Evolutionary conservation across 1,140 invertebrate genomes (phyloP).

Genomic region (Nasonia longicornis): DNA sequence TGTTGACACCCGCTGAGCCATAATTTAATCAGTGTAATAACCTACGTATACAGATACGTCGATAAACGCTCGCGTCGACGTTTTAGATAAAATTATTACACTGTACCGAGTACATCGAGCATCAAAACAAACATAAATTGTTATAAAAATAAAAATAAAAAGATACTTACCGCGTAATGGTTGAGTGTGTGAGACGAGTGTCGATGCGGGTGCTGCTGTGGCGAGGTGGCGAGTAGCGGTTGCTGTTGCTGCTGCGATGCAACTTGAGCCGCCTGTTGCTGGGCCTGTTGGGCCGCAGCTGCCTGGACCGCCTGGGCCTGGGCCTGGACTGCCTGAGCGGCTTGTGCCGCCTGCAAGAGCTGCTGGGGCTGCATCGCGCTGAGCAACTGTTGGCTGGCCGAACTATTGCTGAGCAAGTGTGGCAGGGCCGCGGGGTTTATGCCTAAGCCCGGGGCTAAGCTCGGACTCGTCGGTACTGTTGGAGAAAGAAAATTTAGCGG

Average conservation of each 20-base stretch:
- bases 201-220: slow-evolving; percentile 65
- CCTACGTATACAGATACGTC: too few relatives aligned
- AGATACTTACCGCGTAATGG: slow-evolving; percentile 64
- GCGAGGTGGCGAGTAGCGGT: slow-evolving; percentile 68
- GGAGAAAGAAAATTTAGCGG: background rate
- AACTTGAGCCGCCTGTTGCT: slow-evolving; percentile 58
- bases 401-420: slow-evolving; percentile 78
- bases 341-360: slow-evolving; percentile 66
- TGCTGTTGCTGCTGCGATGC: slow-evolving; percentile 63
- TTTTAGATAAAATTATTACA: too few relatives aligned
- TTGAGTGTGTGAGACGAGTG: slow-evolving; percentile 64
- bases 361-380: slow-evolving; percentile 75
- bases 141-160: background rate
- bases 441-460: slow-evolving; percentile 65
- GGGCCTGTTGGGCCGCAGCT: slow-evolving; percentile 54
- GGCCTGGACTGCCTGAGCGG: slow-evolving; percentile 59
- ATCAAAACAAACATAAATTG: background rate
- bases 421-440: slow-evolving; percentile 75
- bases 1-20: background rate
- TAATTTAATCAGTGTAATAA: too few relatives aligned
- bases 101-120: too few relatives aligned
- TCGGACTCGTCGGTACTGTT: slow-evolving; percentile 68
- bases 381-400: slow-evolving; percentile 74
- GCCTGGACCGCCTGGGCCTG: slow-evolving; percentile 57
- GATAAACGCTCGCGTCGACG: too few relatives aligned